Evolutionary conservation across 2,113 vertebrate species (phyloP), one percentile per base, ranked within the genome.

Genomic region (Haemorhous mexicanus): DNA sequence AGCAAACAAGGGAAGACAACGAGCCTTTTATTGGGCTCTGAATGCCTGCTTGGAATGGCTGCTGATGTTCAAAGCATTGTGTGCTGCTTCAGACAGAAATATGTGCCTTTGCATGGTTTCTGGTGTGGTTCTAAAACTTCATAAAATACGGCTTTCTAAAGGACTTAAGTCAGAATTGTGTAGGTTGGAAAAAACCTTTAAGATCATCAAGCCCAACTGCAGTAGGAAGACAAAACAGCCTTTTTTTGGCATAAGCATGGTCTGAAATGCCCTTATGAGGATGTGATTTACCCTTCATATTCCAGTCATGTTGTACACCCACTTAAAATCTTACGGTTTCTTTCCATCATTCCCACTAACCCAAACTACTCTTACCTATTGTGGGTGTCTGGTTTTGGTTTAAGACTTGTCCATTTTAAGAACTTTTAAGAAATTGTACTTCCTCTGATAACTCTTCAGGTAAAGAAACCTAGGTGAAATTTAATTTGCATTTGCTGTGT

Each of bases 51-150:
- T 82, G 69, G 44, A 95, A 61, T 0, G 17, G 53, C 74, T 84
- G 77, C 81, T 82, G 61, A 16, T 95, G 87, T 64, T 95, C 87
- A 89, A 84, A 95, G 91, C 69, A 17, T 94, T 75, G 91, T 90
- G 89, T 89, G 80, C 53, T 77, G 23, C 89, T 87, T 89, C 61
- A 62, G 58, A 81, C 44, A 84, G 84, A 92, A 84, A n/a, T 12
- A 47, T 32, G n/a, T 56, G 69, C 49, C 56, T 91, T 92, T 91
- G 52, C 46, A 5, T 81, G 53, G 26, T 59, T 72, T 43, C 41
- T 72, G 46, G 23, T 75, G 61, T 64, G 44, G 11, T 53, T 53
- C 9, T 64, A 85, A 87, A 89, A 32, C 49, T 75, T 78, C 26
- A 23, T 75, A 67, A 81, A 74, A 79, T 39, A 44, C 7, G 11